Conservation (phyloP, 1,140 invertebrate genomes). For the Drosophila ercepeae region DNA sequence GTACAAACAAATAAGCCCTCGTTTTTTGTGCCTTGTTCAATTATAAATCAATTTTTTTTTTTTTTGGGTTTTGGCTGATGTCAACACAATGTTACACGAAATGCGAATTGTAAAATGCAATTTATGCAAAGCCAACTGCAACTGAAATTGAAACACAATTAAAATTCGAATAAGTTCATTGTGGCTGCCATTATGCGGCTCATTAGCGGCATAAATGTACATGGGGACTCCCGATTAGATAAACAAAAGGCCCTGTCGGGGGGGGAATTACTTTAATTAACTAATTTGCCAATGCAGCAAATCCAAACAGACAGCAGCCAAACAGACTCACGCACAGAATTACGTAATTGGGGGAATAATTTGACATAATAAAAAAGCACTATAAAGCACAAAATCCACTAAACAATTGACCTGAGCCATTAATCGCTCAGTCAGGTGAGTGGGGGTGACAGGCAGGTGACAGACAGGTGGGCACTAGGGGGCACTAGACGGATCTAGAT, state of each 20-base stretch:
- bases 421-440: constrained; percentile 12
- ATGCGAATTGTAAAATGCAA: constrained; percentile 29
- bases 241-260: constrained; percentile 27
- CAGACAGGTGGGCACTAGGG: constrained; percentile 30
- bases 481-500: constrained; percentile 4
- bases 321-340: constrained; percentile 24
- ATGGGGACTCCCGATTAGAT: constrained; percentile 54
- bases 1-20: constrained; percentile 8
- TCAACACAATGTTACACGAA: constrained; percentile 51
- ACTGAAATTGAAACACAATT: constrained; percentile 49
- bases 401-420: not conserved
- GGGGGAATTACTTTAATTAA: constrained; percentile 70
- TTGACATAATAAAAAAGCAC: constrained; percentile 1
- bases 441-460: constrained; percentile 33
- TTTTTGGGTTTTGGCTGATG: constrained; percentile 56
- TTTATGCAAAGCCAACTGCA: constrained; percentile 17
- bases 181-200: constrained; percentile 65
- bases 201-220: constrained; percentile 59
- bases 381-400: constrained; percentile 11
- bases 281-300: constrained; percentile 66
- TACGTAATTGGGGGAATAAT: constrained; percentile 35
- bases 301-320: constrained; percentile 45
- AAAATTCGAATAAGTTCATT: constrained; percentile 72
- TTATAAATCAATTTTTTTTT: constrained; percentile 71
- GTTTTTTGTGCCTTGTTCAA: constrained; percentile 55